Percentiles rank a stretch among this genome's conserved stretches.
Conservation (phyloP, 2,113 vertebrate species). For the Apodemus speciosus region DNA sequence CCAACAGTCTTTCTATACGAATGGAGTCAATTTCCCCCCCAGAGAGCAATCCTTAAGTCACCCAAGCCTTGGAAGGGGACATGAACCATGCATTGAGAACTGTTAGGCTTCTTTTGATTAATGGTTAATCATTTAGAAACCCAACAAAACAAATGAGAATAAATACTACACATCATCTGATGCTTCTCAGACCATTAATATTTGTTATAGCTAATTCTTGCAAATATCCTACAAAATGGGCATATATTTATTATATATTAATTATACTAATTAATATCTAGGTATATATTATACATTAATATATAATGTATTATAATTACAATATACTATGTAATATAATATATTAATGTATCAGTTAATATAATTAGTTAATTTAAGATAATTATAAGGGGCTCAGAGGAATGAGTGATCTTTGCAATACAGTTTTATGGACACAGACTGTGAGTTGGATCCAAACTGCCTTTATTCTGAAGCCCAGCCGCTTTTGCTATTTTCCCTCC, state of each 20-base stretch:
- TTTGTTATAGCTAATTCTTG: neutral
- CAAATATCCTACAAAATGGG: neutral
- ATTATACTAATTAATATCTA: no score
- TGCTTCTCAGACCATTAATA: neutral
- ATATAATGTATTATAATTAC: no score
- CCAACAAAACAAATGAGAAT: neutral
- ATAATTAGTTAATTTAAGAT: neutral
- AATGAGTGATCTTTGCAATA: neutral
- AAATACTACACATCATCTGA: neutral
- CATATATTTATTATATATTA: neutral
- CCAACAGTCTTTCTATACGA: slow-evolving; percentile 22
- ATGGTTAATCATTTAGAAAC: neutral
- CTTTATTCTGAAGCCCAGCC: neutral
- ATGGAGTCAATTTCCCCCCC: neutral
- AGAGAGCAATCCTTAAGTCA: neutral
- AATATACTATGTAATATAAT: no score
- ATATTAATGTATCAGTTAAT: no score
- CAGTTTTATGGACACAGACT: neutral
- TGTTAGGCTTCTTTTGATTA: neutral
- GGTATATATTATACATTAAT: no score
- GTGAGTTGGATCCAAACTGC: neutral
- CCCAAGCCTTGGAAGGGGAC: neutral
- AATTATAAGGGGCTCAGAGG: neutral
- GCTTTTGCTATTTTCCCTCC: neutral
- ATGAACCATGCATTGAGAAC: neutral